Conservation (phyloP, 2,888 invertebrate species). For the Orthonevra nobilis region DNA sequence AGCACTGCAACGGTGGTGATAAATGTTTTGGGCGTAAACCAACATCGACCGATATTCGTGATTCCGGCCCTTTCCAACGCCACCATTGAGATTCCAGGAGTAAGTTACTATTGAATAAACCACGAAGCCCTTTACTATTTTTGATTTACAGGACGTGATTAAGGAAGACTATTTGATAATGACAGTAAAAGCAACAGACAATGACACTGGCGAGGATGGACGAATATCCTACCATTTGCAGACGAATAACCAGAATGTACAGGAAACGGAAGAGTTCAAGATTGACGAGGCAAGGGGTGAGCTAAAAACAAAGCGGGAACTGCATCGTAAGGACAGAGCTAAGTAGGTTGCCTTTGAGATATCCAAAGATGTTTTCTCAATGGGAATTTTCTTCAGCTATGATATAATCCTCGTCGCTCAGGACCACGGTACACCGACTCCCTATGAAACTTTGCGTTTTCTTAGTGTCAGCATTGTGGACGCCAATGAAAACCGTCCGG, state of each 20-base stretch:
- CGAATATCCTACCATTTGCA: constrained; percentile 91
- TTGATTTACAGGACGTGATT: constrained; percentile 84
- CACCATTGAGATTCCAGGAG: constrained; percentile 91
- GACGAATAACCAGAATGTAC: constrained; percentile 85
- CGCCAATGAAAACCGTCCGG: constrained; percentile 90
- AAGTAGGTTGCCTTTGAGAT: constrained; percentile 75
- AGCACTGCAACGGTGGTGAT: constrained; percentile 88
- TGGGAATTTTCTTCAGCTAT: constrained; percentile 75
- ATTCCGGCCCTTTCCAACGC: constrained; percentile 88
- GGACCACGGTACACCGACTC: constrained; percentile 90
- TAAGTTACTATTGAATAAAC: constrained; percentile 76
- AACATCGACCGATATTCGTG: constrained; percentile 90
- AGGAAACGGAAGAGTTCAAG: constrained; percentile 90
- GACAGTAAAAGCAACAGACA: constrained; percentile 90
- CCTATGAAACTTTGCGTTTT: constrained; percentile 88
- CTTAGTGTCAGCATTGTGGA: constrained; percentile 89
- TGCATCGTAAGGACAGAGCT: constrained; percentile 88
- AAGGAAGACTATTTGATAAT: constrained; percentile 88
- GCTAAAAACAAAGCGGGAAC: constrained; percentile 87
- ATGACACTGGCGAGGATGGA: constrained; percentile 91
- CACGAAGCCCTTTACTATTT: not conserved
- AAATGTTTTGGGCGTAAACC: constrained; percentile 89
- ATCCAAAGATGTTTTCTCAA: no score
- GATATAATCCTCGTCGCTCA: constrained; percentile 90
- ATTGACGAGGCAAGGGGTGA: constrained; percentile 91